Percentiles rank a stretch among this genome's conserved stretches.
Evolutionary conservation across 2,888 invertebrate genomes (phyloP).

Genomic region (Apotomis capreana): DNA sequence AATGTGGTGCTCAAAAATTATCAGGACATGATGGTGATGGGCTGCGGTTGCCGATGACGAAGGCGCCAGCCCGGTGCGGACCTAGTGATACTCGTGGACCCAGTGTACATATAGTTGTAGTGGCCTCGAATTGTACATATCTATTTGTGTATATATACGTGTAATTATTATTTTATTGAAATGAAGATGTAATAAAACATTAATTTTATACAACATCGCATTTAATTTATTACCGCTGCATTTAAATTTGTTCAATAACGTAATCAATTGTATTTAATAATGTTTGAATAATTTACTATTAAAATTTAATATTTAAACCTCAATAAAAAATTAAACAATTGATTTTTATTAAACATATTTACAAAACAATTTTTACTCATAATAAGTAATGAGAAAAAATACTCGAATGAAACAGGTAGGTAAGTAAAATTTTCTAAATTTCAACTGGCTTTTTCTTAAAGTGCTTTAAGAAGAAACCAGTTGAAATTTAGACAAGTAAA

Average conservation of each 20-base stretch:
- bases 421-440: too few species aligned
- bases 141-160: constrained; percentile 78
- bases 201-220: constrained; percentile 59
- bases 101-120: constrained; percentile 79
- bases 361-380: too few species aligned
- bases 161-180: constrained; percentile 83
- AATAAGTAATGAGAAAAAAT: too few species aligned
- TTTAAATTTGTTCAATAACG: background rate
- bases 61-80: constrained; percentile 69
- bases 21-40: constrained; percentile 99
- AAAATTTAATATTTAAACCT: too few species aligned
- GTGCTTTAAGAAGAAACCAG: too few species aligned
- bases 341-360: too few species aligned
- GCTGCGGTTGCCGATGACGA: constrained; percentile 97
- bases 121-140: constrained; percentile 80
- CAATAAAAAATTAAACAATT: too few species aligned
- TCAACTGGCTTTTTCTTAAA: too few species aligned
- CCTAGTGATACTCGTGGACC: constrained; percentile 80
- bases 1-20: constrained; percentile 99
- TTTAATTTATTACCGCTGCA: constrained; percentile 38
- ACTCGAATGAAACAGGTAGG: too few species aligned
- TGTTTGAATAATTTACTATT: too few species aligned
- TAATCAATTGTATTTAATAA: too few species aligned
- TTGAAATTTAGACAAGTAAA: too few species aligned
- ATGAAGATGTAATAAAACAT: constrained; percentile 79